Evolutionary conservation across 2,113 vertebrate genomes (phyloP), one percentile per base, ranked within the genome.

Genomic region (Pachycephala philippinensis): DNA sequence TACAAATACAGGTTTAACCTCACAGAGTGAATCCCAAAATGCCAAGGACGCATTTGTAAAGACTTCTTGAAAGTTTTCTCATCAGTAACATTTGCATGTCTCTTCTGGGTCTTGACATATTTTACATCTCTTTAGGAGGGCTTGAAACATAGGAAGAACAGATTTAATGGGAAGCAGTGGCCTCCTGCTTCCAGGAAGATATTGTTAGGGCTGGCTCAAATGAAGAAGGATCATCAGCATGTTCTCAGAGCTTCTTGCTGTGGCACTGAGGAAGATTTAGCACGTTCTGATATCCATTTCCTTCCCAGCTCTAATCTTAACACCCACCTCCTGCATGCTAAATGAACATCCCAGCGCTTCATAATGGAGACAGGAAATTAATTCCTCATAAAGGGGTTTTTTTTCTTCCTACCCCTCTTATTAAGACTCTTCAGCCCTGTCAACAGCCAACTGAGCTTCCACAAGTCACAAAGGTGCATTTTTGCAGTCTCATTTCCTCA

Each of bases 331-430:
- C 87, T 92, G 93, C 90, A 94, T 95, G 92, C 71, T 87, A 97
- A 97, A 95, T 95, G 94, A 97, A 93, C 93, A 92, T 84, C 81
- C 86, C 84, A 91, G 87, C 18, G 6, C 59, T 90, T 95, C 78
- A 59, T 96, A 97, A 96, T 92, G 84, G 93, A 88, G 93, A 90
- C 89, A 96, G 95, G 96, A 97, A 96, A 97, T 97, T 96, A 96
- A 97, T 96, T 95, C 87, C 91, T 97, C 92, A 90, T 89, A 96
- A 94, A 91, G n/a, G 3, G 1, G 4, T 18, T 26, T 47, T 75
- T 75, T 85, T 49, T 28, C 23, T 16, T 39, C 9, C 54, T 77
- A 54, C 30, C 68, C 72, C 72, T 77, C 93, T 95, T 93, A 87
- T 88, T 97, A 90, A 91, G 88, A 65, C 68, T 95, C 89, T 45